Conservation (phyloP, 2,113 vertebrate genomes). For the Noctilio leporinus region DNA sequence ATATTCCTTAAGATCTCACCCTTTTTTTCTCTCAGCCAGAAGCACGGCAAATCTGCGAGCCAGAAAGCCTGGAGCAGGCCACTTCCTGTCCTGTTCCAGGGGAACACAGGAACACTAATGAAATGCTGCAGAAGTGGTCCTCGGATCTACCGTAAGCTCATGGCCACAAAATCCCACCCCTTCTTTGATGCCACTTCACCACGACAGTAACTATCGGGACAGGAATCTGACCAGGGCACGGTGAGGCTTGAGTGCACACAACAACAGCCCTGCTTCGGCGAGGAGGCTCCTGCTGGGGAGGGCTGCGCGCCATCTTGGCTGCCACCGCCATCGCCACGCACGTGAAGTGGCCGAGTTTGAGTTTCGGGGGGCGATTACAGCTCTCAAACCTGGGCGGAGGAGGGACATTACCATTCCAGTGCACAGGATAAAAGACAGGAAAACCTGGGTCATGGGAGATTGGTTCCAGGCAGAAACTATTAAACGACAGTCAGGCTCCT, state of each 20-base stretch:
- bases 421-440: background rate
- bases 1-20: slow-evolving; percentile 69
- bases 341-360: background rate
- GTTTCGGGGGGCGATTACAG: background rate
- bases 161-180: slow-evolving; percentile 50
- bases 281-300: background rate
- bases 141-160: slow-evolving; percentile 70
- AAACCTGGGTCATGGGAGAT: slow-evolving; percentile 3
- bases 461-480: slow-evolving; percentile 49
- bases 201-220: slow-evolving; percentile 57
- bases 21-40: slow-evolving; percentile 49
- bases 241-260: background rate
- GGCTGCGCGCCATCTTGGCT: background rate
- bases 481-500: slow-evolving; percentile 29
- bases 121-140: slow-evolving; percentile 61
- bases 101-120: slow-evolving; percentile 61
- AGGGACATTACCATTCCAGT: background rate
- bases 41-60: slow-evolving; percentile 61
- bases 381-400: background rate
- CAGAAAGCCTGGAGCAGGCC: slow-evolving; percentile 69
- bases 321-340: background rate
- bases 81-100: slow-evolving; percentile 63
- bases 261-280: background rate
- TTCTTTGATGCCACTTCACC: slow-evolving; percentile 76
- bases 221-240: slow-evolving; percentile 28